Conservation (phyloP, 1,140 invertebrate genomes). For the Cydia strobilella region DNA sequence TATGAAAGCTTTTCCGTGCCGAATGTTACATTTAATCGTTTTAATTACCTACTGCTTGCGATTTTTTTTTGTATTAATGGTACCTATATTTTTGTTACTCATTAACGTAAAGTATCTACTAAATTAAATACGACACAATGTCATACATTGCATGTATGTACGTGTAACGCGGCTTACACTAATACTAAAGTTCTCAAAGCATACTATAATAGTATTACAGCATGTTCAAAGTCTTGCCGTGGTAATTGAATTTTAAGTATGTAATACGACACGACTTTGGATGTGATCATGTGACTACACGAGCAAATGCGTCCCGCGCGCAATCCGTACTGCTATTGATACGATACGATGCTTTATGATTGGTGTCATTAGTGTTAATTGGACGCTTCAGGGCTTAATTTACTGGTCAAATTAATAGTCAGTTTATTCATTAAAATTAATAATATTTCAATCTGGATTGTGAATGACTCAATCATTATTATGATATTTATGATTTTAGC, state of each 20-base stretch:
- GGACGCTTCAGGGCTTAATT: slow-evolving; percentile 31
- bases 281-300: background rate
- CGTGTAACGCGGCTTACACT: too few relatives aligned
- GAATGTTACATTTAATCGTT: too few relatives aligned
- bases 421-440: slow-evolving; percentile 32
- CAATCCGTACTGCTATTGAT: background rate
- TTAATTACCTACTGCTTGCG: too few relatives aligned
- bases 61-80: too few relatives aligned
- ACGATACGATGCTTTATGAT: background rate
- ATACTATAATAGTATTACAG: background rate
- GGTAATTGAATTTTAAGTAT: background rate
- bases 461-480: slow-evolving; percentile 1
- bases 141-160: too few relatives aligned
- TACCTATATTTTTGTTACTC: too few relatives aligned
- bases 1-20: too few relatives aligned
- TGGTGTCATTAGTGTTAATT: slow-evolving; percentile 30
- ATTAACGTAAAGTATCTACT: too few relatives aligned
- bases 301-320: background rate
- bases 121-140: too few relatives aligned
- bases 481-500: slow-evolving; percentile 18
- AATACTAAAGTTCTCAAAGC: background rate
- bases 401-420: slow-evolving; percentile 21
- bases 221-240: background rate
- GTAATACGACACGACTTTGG: background rate
- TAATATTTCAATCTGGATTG: slow-evolving; percentile 20